Base-by-base conservation (phyloP, 2,797 vertebrate genomes). In the Enteromius thamalakanensis region DNA sequence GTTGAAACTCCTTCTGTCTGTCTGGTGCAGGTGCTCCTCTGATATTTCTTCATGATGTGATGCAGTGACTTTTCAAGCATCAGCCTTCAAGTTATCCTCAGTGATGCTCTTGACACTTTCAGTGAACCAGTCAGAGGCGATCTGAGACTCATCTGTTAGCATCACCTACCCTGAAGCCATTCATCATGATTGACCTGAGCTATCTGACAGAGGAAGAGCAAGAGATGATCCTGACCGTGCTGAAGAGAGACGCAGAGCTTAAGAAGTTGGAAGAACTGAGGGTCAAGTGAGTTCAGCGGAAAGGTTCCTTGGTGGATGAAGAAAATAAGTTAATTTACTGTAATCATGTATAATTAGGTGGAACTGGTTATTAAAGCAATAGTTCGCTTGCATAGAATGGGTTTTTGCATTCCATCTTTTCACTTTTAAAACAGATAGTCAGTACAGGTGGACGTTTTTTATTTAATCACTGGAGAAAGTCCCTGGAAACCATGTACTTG, bases 161-260 rank as follows among this genome's bases (percentile, higher is more conserved):
- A 76, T 32, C 64, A 72, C 21, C 47, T 15, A 26, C 26, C 17
- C 37, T 3, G 26, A 82, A 76, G 32, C 21, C 15, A 32, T 71
- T n/a, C 85, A 86, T 88, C 91, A 99, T 99, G 98, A 97, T 99
- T 23, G 97, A 99, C 89, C 89, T 99, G 88, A 97, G 97, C 84
- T 97, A 96, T 87, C 92, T 99, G 87, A 97, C 96, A 0, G 96
- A 97, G 74, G 96, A 97, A 78, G 98, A 99, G 75, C 96, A 97
- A 90, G 95, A 96, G 55, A 89, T 90, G 53, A 97, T 99, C 91
- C 90, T 95, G 94, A 91, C 93, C 7, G 98, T 99, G 79, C 87
- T 99, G 71, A 94, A 94, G 72, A 92, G 97, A 88, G 97, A 99
- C n/a, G 92, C 95, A 14, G 94, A 95, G 37, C 94, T 99, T 64